phyloP scores from a whole-genome alignment of 2,113 vertebrate genomes.

The Daboia siamensis region DNA sequence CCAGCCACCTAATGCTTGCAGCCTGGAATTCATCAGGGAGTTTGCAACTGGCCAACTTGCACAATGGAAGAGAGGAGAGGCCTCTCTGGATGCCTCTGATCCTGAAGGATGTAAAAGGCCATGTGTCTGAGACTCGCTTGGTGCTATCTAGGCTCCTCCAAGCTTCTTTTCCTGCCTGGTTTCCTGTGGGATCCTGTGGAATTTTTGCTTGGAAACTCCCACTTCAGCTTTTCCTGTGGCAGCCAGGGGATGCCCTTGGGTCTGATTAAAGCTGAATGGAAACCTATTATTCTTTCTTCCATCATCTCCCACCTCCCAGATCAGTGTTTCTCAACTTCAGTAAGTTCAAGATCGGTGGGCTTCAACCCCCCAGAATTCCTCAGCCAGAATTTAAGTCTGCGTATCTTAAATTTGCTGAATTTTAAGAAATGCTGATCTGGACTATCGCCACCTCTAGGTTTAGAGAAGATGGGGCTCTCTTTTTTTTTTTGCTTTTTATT shows the following conservation, averaged over 20 bases:
- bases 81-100: neutral
- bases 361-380: neutral
- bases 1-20: neutral
- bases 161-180: slow-evolving; percentile 52
- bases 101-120: neutral
- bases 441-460: neutral
- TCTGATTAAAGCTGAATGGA: neutral
- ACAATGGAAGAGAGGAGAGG: neutral
- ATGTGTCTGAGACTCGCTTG: neutral
- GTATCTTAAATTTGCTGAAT: neutral
- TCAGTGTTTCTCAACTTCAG: neutral
- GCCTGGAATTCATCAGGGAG: neutral
- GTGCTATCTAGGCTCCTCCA: neutral
- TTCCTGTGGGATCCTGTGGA: slow-evolving; percentile 49
- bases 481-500: neutral
- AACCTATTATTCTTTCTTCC: neutral
- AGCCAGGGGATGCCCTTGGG: neutral
- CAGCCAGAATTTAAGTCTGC: neutral
- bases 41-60: neutral
- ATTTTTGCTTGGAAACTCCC: slow-evolving; percentile 43
- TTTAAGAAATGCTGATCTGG: neutral
- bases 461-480: neutral
- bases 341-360: neutral
- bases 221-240: slow-evolving; percentile 41
- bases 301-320: neutral